A percentile compares a stretch with the other conserved stretches of the same genome.
Evolutionary conservation across 92 coral and sea anemone species (phyloP).

Genomic region (Phymanthus crucifer): DNA sequence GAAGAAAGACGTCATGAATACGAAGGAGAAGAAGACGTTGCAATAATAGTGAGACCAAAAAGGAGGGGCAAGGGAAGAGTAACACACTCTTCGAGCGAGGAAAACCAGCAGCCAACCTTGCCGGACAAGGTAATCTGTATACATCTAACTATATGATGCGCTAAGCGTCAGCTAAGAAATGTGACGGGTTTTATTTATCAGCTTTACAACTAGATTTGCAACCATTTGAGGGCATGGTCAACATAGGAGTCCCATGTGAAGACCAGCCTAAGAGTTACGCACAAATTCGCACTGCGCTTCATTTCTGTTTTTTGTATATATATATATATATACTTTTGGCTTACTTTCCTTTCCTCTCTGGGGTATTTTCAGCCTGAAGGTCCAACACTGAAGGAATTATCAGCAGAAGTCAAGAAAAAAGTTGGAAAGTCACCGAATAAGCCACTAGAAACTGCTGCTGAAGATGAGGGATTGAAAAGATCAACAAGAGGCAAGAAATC

Average conservation of each 20-base stretch:
- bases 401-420: neutral
- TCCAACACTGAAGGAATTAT: neutral
- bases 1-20: constrained; percentile 7
- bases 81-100: constrained; percentile 11
- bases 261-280: no score
- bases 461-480: neutral
- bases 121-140: neutral
- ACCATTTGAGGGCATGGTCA: no score
- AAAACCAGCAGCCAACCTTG: neutral
- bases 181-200: no score
- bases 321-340: no score
- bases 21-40: constrained; percentile 21
- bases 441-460: neutral
- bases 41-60: constrained; percentile 16
- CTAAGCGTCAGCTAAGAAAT: no score
- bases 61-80: constrained; percentile 32
- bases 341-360: no score
- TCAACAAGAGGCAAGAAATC: neutral
- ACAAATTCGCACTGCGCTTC: no score
- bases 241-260: no score
- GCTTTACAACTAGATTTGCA: no score
- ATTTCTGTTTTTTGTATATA: no score
- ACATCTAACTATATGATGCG: no score
- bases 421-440: neutral
- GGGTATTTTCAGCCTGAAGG: neutral